phyloP scores from a whole-genome alignment of 2,113 vertebrate genomes.

The Boulengeromyrus knoepffleri region DNA sequence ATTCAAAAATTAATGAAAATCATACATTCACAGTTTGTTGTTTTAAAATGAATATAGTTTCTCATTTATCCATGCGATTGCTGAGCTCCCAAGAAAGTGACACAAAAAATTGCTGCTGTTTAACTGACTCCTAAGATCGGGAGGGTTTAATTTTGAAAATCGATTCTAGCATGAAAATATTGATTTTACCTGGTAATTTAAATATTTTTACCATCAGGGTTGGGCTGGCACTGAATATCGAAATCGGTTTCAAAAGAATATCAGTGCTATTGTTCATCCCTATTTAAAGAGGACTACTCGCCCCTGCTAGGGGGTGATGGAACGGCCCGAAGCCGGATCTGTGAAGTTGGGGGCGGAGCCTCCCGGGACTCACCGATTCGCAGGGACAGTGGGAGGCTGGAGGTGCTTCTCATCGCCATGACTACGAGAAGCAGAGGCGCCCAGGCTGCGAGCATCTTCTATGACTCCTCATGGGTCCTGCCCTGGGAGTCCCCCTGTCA shows the following conservation, averaged over 20 bases:
- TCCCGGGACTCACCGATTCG: slow-evolving; percentile 67
- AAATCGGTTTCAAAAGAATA: neutral
- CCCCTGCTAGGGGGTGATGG: neutral
- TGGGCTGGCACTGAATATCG: neutral
- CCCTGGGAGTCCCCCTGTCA: slow-evolving; percentile 75
- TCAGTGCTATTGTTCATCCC: neutral
- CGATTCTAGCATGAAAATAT: neutral
- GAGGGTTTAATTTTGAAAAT: neutral
- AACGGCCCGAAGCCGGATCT: neutral
- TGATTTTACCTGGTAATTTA: neutral
- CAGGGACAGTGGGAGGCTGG: slow-evolving; percentile 67
- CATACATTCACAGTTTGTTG: neutral
- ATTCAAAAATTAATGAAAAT: neutral
- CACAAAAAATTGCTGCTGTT: neutral
- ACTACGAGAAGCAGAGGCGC: slow-evolving; percentile 74
- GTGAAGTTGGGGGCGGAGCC: neutral
- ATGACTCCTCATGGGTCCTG: slow-evolving; percentile 78
- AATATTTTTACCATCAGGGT: neutral
- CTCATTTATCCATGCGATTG: neutral
- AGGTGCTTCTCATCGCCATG: slow-evolving; percentile 61
- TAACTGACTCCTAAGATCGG: neutral
- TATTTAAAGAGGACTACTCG: neutral
- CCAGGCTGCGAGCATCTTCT: slow-evolving; percentile 74
- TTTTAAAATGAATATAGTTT: neutral
- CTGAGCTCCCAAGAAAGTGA: neutral